Evolutionary conservation across 2,797 vertebrate genomes (phyloP).

Genomic region (Naso thynnoides): DNA sequence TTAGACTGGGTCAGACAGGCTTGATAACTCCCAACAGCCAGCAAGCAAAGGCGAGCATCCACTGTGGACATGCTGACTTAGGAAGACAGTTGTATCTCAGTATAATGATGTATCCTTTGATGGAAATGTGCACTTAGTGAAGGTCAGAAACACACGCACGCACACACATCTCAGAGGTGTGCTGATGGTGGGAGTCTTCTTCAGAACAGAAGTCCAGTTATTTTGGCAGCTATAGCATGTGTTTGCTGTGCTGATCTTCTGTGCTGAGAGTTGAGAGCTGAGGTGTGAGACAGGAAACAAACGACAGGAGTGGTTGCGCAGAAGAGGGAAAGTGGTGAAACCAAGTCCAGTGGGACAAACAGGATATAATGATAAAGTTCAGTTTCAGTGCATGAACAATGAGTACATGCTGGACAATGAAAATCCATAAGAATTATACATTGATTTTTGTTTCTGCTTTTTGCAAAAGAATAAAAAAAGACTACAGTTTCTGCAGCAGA

Average conservation of each 20-base stretch:
- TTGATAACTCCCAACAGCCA: not conserved
- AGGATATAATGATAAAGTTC: not conserved
- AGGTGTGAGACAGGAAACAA: conserved; percentile 14
- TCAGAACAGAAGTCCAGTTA: conserved; percentile 1
- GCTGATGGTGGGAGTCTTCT: not conserved
- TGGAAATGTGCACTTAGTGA: not conserved
- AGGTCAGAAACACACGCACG: not conserved
- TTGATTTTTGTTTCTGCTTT: not conserved
- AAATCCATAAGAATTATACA: not conserved
- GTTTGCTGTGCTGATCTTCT: conserved; percentile 4
- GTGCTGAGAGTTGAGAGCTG: not conserved
- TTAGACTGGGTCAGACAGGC: not conserved
- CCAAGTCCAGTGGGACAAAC: not conserved
- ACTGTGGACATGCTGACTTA: conserved; percentile 3
- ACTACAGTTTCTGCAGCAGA: not conserved
- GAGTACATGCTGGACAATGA: not conserved
- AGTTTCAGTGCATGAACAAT: not conserved
- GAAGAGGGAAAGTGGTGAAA: conserved; percentile 1
- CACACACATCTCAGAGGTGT: not conserved
- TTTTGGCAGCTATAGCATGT: conserved; percentile 11
- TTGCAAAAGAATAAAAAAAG: not conserved
- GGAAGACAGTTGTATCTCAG: not conserved
- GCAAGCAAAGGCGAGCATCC: not conserved
- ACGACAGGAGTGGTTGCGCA: not conserved
- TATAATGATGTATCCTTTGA: not conserved